Evolutionary conservation across 2,797 vertebrate genomes (phyloP).

Genomic region (Onychomys leucogaster): DNA sequence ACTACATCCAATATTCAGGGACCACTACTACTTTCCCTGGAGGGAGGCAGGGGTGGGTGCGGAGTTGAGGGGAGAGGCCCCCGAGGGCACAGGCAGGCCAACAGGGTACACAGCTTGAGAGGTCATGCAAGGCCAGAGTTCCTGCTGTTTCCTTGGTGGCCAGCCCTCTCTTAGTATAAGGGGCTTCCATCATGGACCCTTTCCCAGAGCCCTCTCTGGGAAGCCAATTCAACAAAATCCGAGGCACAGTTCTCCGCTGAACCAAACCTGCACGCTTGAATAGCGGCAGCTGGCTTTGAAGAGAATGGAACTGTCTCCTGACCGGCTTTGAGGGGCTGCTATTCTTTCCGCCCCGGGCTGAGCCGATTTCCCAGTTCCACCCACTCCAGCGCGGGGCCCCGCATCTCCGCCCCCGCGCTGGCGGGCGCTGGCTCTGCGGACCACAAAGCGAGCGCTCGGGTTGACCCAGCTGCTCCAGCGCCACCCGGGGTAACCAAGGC

Average conservation of each 20-base stretch:
- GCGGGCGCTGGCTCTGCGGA: neutral
- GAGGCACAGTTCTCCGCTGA: neutral
- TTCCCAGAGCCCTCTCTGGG: conserved; percentile 36
- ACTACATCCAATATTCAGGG: neutral
- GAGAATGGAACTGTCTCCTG: neutral
- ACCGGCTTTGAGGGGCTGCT: conserved; percentile 33
- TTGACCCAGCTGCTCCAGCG: conserved; percentile 75
- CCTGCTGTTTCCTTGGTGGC: neutral
- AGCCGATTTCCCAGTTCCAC: conserved; percentile 67
- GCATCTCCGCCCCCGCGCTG: conserved; percentile 5
- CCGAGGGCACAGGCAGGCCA: neutral
- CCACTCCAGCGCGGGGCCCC: neutral
- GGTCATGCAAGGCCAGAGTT: neutral
- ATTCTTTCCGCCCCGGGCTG: neutral
- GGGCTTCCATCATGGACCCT: neutral
- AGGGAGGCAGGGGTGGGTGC: neutral
- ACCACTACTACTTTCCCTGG: neutral
- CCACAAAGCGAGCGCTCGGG: conserved; percentile 65
- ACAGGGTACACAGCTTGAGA: neutral
- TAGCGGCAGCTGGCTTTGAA: conserved; percentile 19
- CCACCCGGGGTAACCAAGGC: conserved; percentile 77
- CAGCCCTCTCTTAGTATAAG: neutral
- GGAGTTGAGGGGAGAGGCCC: rapidly evolving
- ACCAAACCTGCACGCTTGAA: conserved; percentile 27
- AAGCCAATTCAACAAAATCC: neutral